These are phyloP conservation scores for Nanorana parkeri DNA, from an alignment of 2,113 vertebrate genomes.

Conservation along the genomic window DNA sequence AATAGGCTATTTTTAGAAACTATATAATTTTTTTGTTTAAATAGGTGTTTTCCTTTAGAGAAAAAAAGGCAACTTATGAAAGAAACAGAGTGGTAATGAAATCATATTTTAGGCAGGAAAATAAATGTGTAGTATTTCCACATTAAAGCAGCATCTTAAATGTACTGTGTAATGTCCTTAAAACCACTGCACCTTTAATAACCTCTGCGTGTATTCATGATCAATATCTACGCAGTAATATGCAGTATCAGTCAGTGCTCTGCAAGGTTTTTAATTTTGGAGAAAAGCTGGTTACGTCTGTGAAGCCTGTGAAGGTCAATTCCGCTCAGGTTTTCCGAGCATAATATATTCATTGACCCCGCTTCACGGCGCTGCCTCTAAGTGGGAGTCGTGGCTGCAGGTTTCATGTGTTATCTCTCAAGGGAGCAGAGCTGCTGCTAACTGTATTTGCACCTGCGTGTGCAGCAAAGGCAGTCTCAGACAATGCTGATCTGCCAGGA, in stretches of 20 bases:
- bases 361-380: slow-evolving; percentile 58
- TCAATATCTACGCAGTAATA: slow-evolving; percentile 29
- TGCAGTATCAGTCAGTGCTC: background rate
- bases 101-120: background rate
- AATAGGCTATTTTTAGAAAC: too few relatives aligned
- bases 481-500: slow-evolving; percentile 61
- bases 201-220: slow-evolving; percentile 23
- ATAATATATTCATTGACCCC: slow-evolving; percentile 47
- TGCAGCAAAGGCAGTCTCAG: slow-evolving; percentile 63
- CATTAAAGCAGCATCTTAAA: background rate
- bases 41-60: background rate
- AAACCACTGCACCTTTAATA: slow-evolving; percentile 15
- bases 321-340: background rate
- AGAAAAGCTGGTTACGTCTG: slow-evolving; percentile 54
- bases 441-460: slow-evolving; percentile 59
- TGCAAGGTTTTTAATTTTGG: slow-evolving; percentile 52
- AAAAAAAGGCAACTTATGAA: background rate
- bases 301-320: slow-evolving; percentile 59
- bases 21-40: too few relatives aligned
- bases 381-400: slow-evolving; percentile 47
- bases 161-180: slow-evolving; percentile 3
- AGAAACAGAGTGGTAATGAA: background rate
- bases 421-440: slow-evolving; percentile 62
- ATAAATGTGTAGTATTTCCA: background rate
- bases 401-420: slow-evolving; percentile 59